These are phyloP conservation scores for Quadriops clusia DNA, from an alignment of 2,888 invertebrate genomes.

Conservation along the genomic window DNA sequence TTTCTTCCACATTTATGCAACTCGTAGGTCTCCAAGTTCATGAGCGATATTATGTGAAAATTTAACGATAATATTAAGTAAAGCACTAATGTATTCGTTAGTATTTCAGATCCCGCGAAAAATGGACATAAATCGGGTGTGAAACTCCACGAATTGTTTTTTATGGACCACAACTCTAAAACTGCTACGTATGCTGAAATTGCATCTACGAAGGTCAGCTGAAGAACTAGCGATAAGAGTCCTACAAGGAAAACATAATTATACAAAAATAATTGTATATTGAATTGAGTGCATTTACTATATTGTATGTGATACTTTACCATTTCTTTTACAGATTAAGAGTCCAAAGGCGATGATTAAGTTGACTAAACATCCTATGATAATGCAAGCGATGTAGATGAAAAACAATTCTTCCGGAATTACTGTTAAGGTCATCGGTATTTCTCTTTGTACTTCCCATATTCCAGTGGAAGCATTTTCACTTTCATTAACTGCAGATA, in stretches of 20 bases:
- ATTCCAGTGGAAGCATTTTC: background rate
- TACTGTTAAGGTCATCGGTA: constrained; percentile 5
- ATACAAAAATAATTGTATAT: background rate
- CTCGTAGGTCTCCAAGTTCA: constrained; percentile 40
- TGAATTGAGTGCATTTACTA: too few species aligned
- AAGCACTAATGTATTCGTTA: constrained; percentile 43
- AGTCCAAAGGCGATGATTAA: constrained; percentile 29
- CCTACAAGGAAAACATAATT: constrained; percentile 8
- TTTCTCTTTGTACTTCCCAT: background rate
- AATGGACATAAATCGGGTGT: constrained; percentile 40
- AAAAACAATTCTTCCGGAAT: constrained; percentile 21
- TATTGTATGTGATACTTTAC: constrained; percentile 27
- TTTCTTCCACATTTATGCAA: constrained; percentile 28
- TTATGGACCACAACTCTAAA: constrained; percentile 43
- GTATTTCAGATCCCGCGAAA: constrained; percentile 44
- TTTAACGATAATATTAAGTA: constrained; percentile 46
- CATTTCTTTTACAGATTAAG: constrained; percentile 38
- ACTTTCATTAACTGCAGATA: too few species aligned
- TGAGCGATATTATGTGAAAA: constrained; percentile 45
- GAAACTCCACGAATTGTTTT: constrained; percentile 42
- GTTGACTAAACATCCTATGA: constrained; percentile 22
- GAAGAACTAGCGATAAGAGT: constrained; percentile 34
- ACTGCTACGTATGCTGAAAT: constrained; percentile 37
- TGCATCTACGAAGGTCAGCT: constrained; percentile 43
- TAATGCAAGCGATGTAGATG: constrained; percentile 22